Evolutionary conservation across 2,113 vertebrate genomes (phyloP), one percentile per base, ranked within the genome.

Genomic region (Cyphomyrus plagiostoma): DNA sequence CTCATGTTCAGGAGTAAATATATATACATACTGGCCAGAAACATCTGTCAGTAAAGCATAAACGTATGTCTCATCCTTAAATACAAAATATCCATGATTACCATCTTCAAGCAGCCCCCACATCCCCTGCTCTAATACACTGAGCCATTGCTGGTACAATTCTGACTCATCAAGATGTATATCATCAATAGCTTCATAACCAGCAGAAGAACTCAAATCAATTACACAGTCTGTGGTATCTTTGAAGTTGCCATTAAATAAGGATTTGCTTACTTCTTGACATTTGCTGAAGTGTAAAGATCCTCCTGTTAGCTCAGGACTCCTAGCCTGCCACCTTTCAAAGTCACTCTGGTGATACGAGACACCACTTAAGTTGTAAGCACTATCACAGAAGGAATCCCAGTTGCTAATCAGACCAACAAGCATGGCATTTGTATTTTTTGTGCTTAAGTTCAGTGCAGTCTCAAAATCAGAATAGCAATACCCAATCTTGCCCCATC

Each of bases 51-150:
- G 97, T 86, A 99, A 92, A 0, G 97, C 97, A 94, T 99, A 99
- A 84, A 99, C 96, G 89, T 97, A 99, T 85, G 98, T 96, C 89
- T 95, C 96, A 93, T 99, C 98, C 62, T 96, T 97, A 92, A 98
- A 99, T 95, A 98, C 96, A 95, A 97, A 99, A 92, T 99, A 98
- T 11, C 98, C 98, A 96, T 96, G 99, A 82, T 98, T 94, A 46
- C 97, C 97, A 92, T 98, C 95, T 91, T 98, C 97, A 88, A 97
- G 97, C 52, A 97, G 97, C 97, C 97, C 98, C 98, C 98, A 99
- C 83, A 99, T 90, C 1, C 98, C 98, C 93, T 97, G 97, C 92
- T 98, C 97, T 92, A 99, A 94, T 93, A 97, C 95, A 84, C 94
- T 92, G 88, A 98, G 96, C 98, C 98, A 99, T 89, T 98, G 97